Evolutionary conservation across 2,888 invertebrate species (phyloP).

Genomic region (Ypsolopha sequella): DNA sequence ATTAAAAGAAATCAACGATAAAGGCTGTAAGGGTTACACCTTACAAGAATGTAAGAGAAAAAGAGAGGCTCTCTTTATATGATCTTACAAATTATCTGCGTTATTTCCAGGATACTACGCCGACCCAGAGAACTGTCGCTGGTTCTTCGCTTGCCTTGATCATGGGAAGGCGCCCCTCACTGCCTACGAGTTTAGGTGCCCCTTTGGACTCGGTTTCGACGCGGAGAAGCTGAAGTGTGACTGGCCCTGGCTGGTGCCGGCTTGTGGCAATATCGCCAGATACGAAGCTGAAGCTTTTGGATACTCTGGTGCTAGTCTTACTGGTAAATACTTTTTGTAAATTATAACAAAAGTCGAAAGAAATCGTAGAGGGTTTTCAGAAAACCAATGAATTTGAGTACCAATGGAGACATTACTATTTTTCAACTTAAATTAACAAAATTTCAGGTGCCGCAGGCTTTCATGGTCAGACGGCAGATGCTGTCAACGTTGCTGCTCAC

Average conservation of each 20-base stretch:
- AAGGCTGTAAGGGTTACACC: too few relatives aligned
- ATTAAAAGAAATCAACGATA: too few relatives aligned
- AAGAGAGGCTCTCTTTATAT: too few relatives aligned
- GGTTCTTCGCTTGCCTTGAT: constrained; percentile 87
- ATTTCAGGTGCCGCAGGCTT: constrained; percentile 54
- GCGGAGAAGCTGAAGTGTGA: constrained; percentile 78
- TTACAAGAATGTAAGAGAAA: too few relatives aligned
- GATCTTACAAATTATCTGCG: too few relatives aligned
- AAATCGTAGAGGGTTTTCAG: background rate
- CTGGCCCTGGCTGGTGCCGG: constrained; percentile 84
- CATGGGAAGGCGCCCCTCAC: constrained; percentile 73
- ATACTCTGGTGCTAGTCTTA: constrained; percentile 46
- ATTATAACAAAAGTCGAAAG: background rate
- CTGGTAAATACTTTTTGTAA: constrained; percentile 29
- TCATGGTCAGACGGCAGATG: constrained; percentile 57
- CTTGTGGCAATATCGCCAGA: constrained; percentile 68
- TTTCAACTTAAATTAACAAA: background rate
- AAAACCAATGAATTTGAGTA: too few relatives aligned
- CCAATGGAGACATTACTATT: too few relatives aligned
- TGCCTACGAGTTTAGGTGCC: constrained; percentile 86
- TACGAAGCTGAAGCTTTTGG: constrained; percentile 65
- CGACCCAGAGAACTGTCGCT: constrained; percentile 85
- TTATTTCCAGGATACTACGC: constrained; percentile 76
- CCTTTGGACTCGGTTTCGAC: constrained; percentile 84
- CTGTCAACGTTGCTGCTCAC: constrained; percentile 59